Conservation (phyloP, 2,797 vertebrate genomes). For the Apogon talboti region DNA sequence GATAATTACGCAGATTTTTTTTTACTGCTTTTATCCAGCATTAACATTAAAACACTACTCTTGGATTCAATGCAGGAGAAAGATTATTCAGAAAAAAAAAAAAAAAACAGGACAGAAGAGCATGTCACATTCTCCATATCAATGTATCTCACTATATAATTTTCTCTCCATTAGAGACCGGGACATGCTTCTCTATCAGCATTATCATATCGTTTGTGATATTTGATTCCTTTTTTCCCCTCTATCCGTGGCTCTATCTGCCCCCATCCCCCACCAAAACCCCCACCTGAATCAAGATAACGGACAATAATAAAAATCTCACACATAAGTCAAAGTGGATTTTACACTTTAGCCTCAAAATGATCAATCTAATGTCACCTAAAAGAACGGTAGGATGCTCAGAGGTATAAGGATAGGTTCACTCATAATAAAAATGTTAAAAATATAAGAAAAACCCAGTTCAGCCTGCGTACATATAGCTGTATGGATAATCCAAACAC, state of each 20-base stretch:
- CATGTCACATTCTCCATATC: slow-evolving; percentile 61
- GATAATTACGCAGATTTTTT: slow-evolving; percentile 36
- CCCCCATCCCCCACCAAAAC: neutral
- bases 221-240: slow-evolving; percentile 31
- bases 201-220: slow-evolving; percentile 68
- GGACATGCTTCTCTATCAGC: slow-evolving; percentile 57
- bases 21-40: slow-evolving; percentile 52
- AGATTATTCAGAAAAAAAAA: slow-evolving; percentile 22
- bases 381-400: neutral
- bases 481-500: slow-evolving; percentile 50
- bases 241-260: too few relatives aligned
- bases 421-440: neutral
- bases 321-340: slow-evolving; percentile 5
- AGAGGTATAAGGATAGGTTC: slow-evolving; percentile 2
- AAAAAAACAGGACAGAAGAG: slow-evolving; percentile 45
- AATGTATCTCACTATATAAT: slow-evolving; percentile 70
- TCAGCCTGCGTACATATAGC: slow-evolving; percentile 21
- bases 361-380: neutral
- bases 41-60: slow-evolving; percentile 56
- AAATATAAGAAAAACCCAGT: slow-evolving; percentile 16
- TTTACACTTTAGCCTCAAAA: slow-evolving; percentile 25
- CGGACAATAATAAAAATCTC: neutral
- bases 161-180: slow-evolving; percentile 72
- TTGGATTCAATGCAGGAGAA: slow-evolving; percentile 41
- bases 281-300: slow-evolving; percentile 8